Percentiles rank a stretch among this genome's conserved stretches.
Conservation (phyloP, 2,113 vertebrate species). For the Notarius lentiginosus region DNA sequence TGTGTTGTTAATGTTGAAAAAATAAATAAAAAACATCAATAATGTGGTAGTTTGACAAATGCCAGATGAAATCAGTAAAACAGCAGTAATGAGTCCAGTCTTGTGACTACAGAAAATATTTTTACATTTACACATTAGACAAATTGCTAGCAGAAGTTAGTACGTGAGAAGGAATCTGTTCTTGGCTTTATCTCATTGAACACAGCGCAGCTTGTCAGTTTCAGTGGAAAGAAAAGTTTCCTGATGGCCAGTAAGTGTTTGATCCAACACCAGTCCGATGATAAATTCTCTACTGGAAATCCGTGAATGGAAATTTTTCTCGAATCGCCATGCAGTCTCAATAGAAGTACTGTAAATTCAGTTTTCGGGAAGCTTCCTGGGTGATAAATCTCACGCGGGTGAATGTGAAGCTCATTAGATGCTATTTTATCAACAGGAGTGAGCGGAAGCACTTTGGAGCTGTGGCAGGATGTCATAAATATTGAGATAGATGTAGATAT, state of each 20-base stretch:
- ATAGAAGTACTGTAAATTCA: background rate
- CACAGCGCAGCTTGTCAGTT: background rate
- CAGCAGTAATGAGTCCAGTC: background rate
- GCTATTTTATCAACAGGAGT: background rate
- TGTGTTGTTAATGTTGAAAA: background rate
- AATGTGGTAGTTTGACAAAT: background rate
- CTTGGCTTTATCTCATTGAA: background rate
- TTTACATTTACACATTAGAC: background rate
- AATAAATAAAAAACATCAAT: background rate
- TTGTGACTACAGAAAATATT: background rate
- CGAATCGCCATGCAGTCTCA: background rate
- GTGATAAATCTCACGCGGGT: background rate
- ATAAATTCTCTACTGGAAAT: background rate
- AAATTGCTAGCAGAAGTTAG: background rate
- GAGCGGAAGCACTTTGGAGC: background rate
- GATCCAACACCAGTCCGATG: background rate
- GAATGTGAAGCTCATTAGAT: background rate
- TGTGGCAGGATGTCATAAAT: slow-evolving; percentile 51
- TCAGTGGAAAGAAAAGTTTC: background rate
- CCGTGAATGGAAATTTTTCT: background rate
- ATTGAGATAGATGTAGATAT: slow-evolving; percentile 58
- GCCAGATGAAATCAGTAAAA: background rate
- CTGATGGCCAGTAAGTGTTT: background rate
- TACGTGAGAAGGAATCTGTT: background rate
- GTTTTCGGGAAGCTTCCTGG: background rate